These are phyloP conservation scores for Hiodon tergisus DNA, from an alignment of 2,113 vertebrate genomes.

Conservation along the genomic window DNA sequence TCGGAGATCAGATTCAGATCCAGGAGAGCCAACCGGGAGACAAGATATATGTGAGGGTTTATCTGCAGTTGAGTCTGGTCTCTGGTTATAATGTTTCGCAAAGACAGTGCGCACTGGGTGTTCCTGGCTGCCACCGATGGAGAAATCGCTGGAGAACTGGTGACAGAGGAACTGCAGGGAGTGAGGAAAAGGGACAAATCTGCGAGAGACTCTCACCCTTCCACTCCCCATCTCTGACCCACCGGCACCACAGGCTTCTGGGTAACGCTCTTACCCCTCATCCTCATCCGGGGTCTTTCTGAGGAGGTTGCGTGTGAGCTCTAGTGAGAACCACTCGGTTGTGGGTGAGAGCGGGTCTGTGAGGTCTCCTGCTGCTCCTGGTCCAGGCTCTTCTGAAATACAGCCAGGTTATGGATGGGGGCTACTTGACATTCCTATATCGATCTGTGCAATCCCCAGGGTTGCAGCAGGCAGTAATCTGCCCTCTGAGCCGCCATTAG, in stretches of 20 bases:
- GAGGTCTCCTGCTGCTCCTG: constrained; percentile 35
- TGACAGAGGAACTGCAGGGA: too few species aligned
- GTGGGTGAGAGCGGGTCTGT: too few species aligned
- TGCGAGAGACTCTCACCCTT: too few species aligned
- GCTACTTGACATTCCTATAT: constrained; percentile 29
- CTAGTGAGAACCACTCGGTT: too few species aligned
- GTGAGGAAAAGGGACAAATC: too few species aligned
- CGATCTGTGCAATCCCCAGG: constrained; percentile 26
- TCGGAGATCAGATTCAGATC: constrained; percentile 56
- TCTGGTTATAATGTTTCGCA: constrained; percentile 3
- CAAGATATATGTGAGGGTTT: constrained; percentile 18
- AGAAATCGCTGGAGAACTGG: too few species aligned
- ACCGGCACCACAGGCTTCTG: background rate
- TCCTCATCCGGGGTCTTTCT: too few species aligned
- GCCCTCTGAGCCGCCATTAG: constrained; percentile 12
- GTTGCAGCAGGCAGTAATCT: constrained; percentile 26
- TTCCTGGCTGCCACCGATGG: background rate
- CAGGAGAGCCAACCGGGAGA: constrained; percentile 42
- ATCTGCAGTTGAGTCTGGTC: background rate
- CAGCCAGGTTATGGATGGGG: constrained; percentile 6
- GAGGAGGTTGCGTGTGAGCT: too few species aligned
- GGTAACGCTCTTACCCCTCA: background rate
- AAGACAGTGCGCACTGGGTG: background rate
- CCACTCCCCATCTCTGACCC: background rate
- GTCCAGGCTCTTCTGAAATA: constrained; percentile 68